Conservation (phyloP, 1,140 invertebrate genomes). For the Parapsyche elsis region DNA sequence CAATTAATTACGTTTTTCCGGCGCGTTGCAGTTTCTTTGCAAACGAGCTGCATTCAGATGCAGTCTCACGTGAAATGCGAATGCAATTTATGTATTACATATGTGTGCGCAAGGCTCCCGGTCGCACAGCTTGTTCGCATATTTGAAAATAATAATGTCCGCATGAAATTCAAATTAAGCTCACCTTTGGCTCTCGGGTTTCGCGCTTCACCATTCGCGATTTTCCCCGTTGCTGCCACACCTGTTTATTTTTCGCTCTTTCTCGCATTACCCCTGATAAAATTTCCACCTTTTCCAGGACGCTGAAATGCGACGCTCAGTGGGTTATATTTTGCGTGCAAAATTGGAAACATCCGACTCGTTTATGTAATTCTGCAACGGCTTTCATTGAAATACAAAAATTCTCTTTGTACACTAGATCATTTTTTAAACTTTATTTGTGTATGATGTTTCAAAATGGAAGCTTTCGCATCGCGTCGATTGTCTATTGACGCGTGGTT, state of each 20-base stretch:
- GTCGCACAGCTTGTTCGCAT: not conserved
- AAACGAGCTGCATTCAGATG: not conserved
- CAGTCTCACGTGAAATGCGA: not conserved
- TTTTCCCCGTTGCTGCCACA: not conserved
- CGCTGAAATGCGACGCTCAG: no score
- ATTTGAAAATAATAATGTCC: constrained; percentile 9
- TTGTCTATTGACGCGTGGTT: no score
- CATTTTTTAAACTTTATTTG: no score
- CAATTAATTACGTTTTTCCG: not conserved
- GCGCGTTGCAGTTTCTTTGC: not conserved
- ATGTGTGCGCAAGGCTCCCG: no score
- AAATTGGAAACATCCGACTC: no score
- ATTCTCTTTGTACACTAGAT: no score
- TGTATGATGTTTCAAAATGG: no score
- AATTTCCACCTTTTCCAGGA: not conserved
- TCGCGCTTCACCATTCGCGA: not conserved
- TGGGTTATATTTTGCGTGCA: no score
- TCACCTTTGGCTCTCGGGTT: not conserved
- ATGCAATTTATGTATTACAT: constrained; percentile 10
- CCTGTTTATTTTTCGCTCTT: not conserved
- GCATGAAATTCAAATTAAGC: constrained; percentile 30
- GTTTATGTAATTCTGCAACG: no score
- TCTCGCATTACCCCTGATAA: not conserved
- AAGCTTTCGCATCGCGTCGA: no score
- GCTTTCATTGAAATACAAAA: no score